A percentile compares a stretch with the other conserved stretches of the same genome.
These are phyloP conservation scores for Galleria mellonella DNA, from an alignment of 1,140 invertebrate genomes.

Conservation along the genomic window DNA sequence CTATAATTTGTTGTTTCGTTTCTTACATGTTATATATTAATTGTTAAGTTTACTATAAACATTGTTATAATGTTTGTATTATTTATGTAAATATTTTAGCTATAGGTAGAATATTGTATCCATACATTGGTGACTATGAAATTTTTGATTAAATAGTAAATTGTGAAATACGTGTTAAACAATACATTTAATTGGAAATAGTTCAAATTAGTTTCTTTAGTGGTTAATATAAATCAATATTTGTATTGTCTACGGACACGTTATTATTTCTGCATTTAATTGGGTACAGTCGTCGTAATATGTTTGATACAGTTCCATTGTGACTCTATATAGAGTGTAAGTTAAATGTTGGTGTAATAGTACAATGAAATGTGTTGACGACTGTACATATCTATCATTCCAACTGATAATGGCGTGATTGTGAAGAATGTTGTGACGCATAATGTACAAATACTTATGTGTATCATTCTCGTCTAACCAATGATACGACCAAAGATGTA, in stretches of 20 bases:
- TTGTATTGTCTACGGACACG: constrained; percentile 30
- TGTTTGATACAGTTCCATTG: not conserved
- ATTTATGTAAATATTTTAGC: constrained; percentile 65
- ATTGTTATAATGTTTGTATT: constrained; percentile 70
- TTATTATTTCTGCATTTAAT: constrained; percentile 42
- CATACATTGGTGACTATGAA: constrained; percentile 34
- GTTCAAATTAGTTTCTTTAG: constrained; percentile 63
- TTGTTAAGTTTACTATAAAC: constrained; percentile 67
- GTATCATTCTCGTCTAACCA: constrained; percentile 58
- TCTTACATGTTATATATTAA: constrained; percentile 57
- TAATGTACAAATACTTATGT: constrained; percentile 35
- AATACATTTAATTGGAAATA: constrained; percentile 46
- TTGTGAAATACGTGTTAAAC: constrained; percentile 38
- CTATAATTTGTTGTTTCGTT: constrained; percentile 56
- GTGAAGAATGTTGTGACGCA: constrained; percentile 20
- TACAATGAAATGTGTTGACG: constrained; percentile 9
- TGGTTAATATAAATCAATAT: constrained; percentile 30
- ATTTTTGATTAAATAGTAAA: constrained; percentile 45
- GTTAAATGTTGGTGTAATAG: not conserved
- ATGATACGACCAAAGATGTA: constrained; percentile 73
- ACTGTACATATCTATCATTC: constrained; percentile 42
- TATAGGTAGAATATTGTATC: constrained; percentile 56
- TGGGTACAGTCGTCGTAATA: constrained; percentile 16
- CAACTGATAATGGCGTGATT: constrained; percentile 33
- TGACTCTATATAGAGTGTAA: no score